A percentile compares a stretch with the other conserved stretches of the same genome.
These are phyloP conservation scores for Gymnocypris eckloni DNA, from an alignment of 2,797 vertebrate species.

Conservation along the genomic window DNA sequence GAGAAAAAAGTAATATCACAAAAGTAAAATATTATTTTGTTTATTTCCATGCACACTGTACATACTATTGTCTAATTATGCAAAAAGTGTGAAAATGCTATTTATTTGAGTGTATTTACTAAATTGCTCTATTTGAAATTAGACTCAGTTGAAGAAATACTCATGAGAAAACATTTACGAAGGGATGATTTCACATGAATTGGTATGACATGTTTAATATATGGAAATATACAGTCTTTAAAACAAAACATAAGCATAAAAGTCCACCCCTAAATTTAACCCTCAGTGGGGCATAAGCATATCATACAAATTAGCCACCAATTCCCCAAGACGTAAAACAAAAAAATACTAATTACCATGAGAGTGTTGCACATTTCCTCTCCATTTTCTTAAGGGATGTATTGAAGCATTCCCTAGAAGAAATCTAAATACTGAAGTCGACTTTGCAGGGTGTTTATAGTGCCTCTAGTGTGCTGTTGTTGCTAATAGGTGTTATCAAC, in stretches of 20 bases:
- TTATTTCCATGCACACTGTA: neutral
- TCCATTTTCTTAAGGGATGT: neutral
- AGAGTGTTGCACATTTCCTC: neutral
- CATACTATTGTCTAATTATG: neutral
- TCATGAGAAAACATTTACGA: neutral
- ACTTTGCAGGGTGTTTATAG: neutral
- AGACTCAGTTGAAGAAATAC: neutral
- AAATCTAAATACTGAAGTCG: neutral
- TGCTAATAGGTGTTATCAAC: slow-evolving; percentile 2
- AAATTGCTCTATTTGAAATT: neutral
- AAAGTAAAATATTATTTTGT: neutral
- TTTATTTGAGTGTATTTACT: neutral
- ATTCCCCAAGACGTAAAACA: neutral
- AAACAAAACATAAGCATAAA: neutral
- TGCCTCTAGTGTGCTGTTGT: neutral
- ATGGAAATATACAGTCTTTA: neutral
- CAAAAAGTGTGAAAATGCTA: neutral
- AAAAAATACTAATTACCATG: neutral
- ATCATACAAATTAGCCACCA: neutral
- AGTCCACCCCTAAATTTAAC: neutral
- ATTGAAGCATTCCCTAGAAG: neutral
- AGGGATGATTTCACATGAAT: neutral
- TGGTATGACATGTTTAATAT: neutral
- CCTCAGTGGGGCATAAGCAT: neutral
- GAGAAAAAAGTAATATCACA: neutral